Conservation (phyloP, 1,140 invertebrate species). For the Coenobita brevimanus region DNA sequence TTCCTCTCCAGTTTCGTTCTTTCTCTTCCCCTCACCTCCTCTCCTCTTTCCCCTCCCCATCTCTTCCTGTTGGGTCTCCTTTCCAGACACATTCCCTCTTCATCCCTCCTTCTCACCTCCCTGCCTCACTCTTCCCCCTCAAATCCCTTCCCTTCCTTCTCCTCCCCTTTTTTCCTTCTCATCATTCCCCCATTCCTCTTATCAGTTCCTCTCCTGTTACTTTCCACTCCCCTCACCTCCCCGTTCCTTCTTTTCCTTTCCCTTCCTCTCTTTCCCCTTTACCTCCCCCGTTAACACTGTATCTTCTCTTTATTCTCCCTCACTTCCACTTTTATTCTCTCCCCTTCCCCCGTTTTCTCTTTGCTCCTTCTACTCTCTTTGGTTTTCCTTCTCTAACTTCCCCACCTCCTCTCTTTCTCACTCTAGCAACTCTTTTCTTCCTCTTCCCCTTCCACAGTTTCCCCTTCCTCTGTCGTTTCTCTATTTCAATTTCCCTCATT, state of each 20-base stretch:
- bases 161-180: background rate
- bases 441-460: conserved; percentile 1
- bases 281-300: too few species aligned
- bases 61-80: background rate
- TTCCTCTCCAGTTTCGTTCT: background rate
- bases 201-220: background rate
- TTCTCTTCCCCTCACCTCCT: background rate
- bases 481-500: too few species aligned
- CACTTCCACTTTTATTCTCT: background rate
- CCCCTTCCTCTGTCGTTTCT: too few species aligned
- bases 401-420: background rate
- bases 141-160: background rate
- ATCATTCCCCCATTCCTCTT: background rate
- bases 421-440: background rate
- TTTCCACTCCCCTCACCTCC: background rate
- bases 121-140: background rate
- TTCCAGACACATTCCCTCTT: background rate
- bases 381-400: background rate
- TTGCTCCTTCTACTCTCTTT: background rate
- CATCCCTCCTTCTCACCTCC: background rate
- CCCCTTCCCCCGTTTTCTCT: background rate
- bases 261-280: background rate
- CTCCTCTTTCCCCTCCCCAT: background rate
- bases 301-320: background rate
- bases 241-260: background rate